Evolutionary conservation across 2,113 vertebrate genomes (phyloP).

Genomic region (Uria aalge): DNA sequence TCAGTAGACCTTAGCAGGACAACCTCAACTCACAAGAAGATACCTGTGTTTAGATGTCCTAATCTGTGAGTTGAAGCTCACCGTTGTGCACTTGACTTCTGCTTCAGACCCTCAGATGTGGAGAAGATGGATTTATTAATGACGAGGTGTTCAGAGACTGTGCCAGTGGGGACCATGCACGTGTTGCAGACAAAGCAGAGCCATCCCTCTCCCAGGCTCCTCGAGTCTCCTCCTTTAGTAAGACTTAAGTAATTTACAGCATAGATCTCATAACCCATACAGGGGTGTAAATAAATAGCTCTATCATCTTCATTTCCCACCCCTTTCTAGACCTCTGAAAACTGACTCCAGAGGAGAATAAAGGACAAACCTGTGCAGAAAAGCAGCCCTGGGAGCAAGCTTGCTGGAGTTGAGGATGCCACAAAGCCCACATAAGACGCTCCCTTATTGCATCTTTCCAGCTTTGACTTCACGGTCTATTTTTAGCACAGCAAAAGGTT

Average conservation of each 20-base stretch:
- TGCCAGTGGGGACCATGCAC: accelerated
- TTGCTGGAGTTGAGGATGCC: neutral
- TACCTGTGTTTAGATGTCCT: neutral
- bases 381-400: neutral
- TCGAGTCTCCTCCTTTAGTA: neutral
- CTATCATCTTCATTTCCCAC: neutral
- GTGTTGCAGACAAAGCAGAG: neutral
- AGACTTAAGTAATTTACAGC: neutral
- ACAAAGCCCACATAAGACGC: neutral
- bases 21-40: neutral
- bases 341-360: neutral
- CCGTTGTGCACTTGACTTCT: accelerated
- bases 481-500: neutral
- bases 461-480: neutral
- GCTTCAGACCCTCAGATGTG: neutral
- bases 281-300: neutral
- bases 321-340: neutral
- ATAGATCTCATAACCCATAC: neutral
- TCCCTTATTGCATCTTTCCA: neutral
- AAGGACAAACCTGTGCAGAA: neutral
- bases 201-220: neutral
- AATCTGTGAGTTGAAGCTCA: neutral
- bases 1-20: neutral
- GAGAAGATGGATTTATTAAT: neutral
- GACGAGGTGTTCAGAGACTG: neutral